Percentiles rank a stretch among this genome's conserved stretches.
Evolutionary conservation across 2,888 invertebrate species (phyloP).

Genomic region (Lepidonotus clava): DNA sequence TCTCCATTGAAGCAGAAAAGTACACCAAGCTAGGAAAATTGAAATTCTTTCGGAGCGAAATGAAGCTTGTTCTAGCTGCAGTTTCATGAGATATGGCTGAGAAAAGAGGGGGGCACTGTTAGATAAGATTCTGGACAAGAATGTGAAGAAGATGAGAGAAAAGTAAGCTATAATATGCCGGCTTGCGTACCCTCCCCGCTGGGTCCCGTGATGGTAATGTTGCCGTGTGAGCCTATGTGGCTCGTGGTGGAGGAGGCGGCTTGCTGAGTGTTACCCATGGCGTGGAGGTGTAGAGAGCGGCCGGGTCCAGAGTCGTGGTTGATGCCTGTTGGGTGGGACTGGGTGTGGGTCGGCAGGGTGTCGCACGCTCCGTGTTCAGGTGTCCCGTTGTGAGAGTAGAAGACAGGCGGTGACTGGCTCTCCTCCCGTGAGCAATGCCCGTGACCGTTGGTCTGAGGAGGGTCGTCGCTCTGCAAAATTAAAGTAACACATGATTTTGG

Average conservation of each 20-base stretch:
- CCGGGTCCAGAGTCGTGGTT: conserved; percentile 21
- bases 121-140: no score
- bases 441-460: conserved; percentile 30
- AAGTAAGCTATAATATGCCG: neutral
- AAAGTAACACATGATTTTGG: neutral
- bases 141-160: neutral
- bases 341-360: conserved; percentile 53
- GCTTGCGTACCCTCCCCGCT: conserved; percentile 45
- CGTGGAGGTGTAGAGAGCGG: conserved; percentile 49
- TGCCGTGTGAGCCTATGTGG: conserved; percentile 45
- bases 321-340: conserved; percentile 30
- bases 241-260: no score
- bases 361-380: conserved; percentile 60
- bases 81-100: no score
- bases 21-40: no score
- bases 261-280: conserved; percentile 56
- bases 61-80: no score
- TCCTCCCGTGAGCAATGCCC: conserved; percentile 26
- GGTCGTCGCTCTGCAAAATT: conserved; percentile 56
- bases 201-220: conserved; percentile 44
- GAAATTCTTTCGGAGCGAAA: no score
- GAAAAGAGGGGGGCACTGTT: no score
- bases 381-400: conserved; percentile 66
- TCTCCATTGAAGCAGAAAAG: no score
- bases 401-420: conserved; percentile 62